These are phyloP conservation scores for Magallana nippona DNA, from an alignment of 2,888 invertebrate genomes.

Conservation along the genomic window DNA sequence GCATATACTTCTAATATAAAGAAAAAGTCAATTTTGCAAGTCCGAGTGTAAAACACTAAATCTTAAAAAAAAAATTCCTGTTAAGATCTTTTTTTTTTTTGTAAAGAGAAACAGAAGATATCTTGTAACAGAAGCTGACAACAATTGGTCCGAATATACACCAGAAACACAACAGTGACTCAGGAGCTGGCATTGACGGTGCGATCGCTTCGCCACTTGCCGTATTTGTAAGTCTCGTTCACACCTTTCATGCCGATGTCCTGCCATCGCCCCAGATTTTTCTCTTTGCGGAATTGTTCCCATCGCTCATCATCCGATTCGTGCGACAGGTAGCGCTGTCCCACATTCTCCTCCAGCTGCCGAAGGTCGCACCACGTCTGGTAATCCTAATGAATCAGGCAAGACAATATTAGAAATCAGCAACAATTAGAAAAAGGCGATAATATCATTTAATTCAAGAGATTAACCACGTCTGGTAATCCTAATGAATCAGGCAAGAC, in stretches of 20 bases:
- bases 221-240: conserved; percentile 73
- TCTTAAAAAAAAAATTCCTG: not conserved
- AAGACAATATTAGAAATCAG: not conserved
- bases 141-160: conserved; percentile 27
- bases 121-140: conserved; percentile 23
- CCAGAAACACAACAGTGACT: conserved; percentile 47
- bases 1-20: conserved; percentile 2
- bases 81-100: not conserved
- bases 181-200: conserved; percentile 64
- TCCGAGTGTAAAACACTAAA: not conserved
- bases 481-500: conserved; percentile 81
- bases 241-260: conserved; percentile 77
- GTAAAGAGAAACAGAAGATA: not conserved
- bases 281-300: conserved; percentile 84
- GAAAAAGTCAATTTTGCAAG: not conserved
- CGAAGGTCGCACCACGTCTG: conserved; percentile 97
- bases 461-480: conserved; percentile 97
- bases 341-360: conserved; percentile 88
- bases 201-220: conserved; percentile 70
- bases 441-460: no score
- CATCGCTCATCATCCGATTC: conserved; percentile 96
- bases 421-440: no score
- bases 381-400: conserved; percentile 84
- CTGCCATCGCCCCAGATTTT: conserved; percentile 78
- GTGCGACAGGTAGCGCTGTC: conserved; percentile 91